These are phyloP conservation scores for Osmoderma eremita DNA, from an alignment of 2,888 invertebrate species.

Conservation along the genomic window DNA sequence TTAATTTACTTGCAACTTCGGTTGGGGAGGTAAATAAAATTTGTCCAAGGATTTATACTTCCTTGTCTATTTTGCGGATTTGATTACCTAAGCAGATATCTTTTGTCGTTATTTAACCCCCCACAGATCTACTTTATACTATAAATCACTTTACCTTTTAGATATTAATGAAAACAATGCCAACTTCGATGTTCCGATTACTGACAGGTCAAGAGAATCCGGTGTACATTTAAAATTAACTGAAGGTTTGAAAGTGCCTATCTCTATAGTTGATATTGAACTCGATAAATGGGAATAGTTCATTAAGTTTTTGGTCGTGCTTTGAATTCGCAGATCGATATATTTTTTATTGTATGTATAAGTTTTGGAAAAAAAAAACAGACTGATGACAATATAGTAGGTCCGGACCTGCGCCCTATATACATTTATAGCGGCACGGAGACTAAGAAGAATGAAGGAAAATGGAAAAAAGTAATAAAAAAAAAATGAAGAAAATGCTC, in stretches of 20 bases:
- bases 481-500: conserved; percentile 52
- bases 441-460: conserved; percentile 37
- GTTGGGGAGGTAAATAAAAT: conserved; percentile 95
- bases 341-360: conserved; percentile 59
- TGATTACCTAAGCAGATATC: too few relatives aligned
- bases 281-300: conserved; percentile 47
- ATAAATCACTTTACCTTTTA: conserved; percentile 64
- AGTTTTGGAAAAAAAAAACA: conserved; percentile 56
- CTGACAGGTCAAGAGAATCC: conserved; percentile 99
- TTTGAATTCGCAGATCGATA: conserved; percentile 62
- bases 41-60: too few relatives aligned
- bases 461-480: conserved; percentile 26
- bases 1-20: conserved; percentile 97
- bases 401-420: conserved; percentile 60
- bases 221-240: conserved; percentile 86
- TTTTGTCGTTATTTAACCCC: too few relatives aligned
- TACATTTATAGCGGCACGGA: conserved; percentile 42
- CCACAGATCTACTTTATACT: too few relatives aligned
- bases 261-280: conserved; percentile 64
- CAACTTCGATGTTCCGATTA: conserved; percentile 99
- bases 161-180: conserved; percentile 99
- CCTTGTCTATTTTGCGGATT: too few relatives aligned
- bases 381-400: conserved; percentile 64
- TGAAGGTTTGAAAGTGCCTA: conserved; percentile 72
- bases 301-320: conserved; percentile 57